Conservation (phyloP, 2,888 invertebrate species). For the Lochmaea capreae region DNA sequence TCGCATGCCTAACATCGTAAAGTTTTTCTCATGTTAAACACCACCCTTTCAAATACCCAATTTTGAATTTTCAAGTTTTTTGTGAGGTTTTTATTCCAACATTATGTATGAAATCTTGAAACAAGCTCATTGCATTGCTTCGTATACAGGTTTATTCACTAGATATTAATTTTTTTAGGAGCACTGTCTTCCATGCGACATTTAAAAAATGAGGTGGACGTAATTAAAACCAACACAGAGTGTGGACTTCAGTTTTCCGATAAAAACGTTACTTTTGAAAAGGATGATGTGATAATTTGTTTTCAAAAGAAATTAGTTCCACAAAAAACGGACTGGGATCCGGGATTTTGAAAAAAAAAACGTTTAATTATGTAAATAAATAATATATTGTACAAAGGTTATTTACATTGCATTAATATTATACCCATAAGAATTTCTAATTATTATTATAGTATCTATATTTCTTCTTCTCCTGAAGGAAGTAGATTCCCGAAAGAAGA, state of each 20-base stretch:
- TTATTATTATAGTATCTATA: no score
- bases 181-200: slow-evolving; percentile 85
- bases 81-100: no score
- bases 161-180: slow-evolving; percentile 69
- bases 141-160: not conserved
- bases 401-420: not conserved
- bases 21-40: no score
- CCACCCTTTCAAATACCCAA: no score
- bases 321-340: slow-evolving; percentile 85
- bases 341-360: slow-evolving; percentile 75
- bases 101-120: no score
- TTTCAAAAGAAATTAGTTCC: slow-evolving; percentile 74
- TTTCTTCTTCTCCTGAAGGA: no score
- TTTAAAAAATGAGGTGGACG: slow-evolving; percentile 87
- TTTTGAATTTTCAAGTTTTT: no score
- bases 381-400: not conserved
- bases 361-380: slow-evolving; percentile 4
- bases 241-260: slow-evolving; percentile 88
- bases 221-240: slow-evolving; percentile 85
- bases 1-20: no score
- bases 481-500: no score
- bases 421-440: not conserved
- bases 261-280: slow-evolving; percentile 71
- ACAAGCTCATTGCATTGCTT: not conserved
- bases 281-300: slow-evolving; percentile 85